Base-by-base conservation (phyloP, 2,113 vertebrate species). In the Melospiza georgiana region DNA sequence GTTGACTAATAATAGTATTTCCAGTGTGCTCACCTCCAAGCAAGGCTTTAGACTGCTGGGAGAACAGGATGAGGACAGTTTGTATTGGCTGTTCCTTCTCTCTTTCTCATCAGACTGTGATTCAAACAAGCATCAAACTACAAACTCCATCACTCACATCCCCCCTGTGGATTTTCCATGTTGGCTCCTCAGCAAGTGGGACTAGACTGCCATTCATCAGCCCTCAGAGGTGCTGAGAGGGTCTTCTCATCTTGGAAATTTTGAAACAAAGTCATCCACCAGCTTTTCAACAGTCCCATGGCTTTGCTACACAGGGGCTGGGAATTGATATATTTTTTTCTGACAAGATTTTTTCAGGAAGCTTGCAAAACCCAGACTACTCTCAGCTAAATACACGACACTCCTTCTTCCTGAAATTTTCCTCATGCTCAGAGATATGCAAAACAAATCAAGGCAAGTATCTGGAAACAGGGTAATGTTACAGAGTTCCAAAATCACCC, bases 1-100 rank as follows among this genome's bases (percentile, higher is more conserved):
- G 91, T 91, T 83, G 85, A 93, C 94, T 85, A 97, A 97, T 97
- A 97, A 98, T 95, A 96, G 97, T 96, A 96, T 97, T 97, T 96
- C 96, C 96, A 97, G 95, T 81, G 90, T 94, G 95, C 95, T 97
- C 94, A 91, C 96, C 90, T 95, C 95, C 22, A 35, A 96, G 96
- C 76, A 43, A 14, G 13, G n/a, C n/a, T 94, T 69, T 59, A 93
- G 86, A 87, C 83, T 93, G 89, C 96, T 96, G 94, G 94, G 95
- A 94, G 93, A 95, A 96, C 95, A 96, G 96, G 93, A 96, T 96
- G 90, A 89, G 76, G 90, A 91, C 76, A 89, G 87, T 94, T 83
- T 97, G 97, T 80, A 95, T 96, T 96, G 97, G 96, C 96, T 97
- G 97, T 97, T 97, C 95, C 55, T 69, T 86, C 89, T 77, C 94